Percentiles rank a stretch among this genome's conserved stretches.
These are phyloP conservation scores for Gavialis gangeticus DNA, from an alignment of 2,113 vertebrate species.

Conservation along the genomic window DNA sequence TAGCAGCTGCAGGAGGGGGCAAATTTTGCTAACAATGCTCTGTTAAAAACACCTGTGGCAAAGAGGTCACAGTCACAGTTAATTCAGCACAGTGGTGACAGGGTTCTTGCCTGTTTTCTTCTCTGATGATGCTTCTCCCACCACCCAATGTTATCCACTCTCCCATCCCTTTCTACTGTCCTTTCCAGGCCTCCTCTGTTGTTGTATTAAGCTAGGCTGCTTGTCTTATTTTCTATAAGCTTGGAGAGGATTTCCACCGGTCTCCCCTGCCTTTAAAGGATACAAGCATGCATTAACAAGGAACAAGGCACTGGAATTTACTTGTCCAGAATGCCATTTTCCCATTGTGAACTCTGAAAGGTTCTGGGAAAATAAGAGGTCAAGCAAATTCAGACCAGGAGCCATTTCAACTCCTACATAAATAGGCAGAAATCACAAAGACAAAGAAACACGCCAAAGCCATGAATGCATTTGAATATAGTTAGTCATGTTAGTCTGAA, in stretches of 20 bases:
- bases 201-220: neutral
- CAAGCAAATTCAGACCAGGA: constrained; percentile 58
- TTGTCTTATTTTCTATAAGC: constrained; percentile 27
- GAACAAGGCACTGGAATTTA: constrained; percentile 22
- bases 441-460: constrained; percentile 48
- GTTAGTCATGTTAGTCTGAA: no score
- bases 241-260: constrained; percentile 36
- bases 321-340: constrained; percentile 68
- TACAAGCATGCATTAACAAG: constrained; percentile 50
- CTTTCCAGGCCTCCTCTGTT: neutral
- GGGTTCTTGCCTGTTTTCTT: neutral
- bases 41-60: neutral
- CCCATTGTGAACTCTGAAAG: constrained; percentile 48
- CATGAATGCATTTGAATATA: constrained; percentile 53
- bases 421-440: constrained; percentile 58
- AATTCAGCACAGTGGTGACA: neutral
- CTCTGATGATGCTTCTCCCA: neutral
- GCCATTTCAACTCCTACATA: constrained; percentile 66
- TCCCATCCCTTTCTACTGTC: neutral
- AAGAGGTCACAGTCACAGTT: neutral
- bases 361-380: constrained; percentile 64
- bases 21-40: fast-evolving
- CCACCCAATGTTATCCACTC: neutral
- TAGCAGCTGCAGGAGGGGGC: neutral
- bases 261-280: constrained; percentile 36